These are phyloP conservation scores for Rhagoletis zephyria DNA, from an alignment of 1,140 invertebrate species.

Conservation along the genomic window DNA sequence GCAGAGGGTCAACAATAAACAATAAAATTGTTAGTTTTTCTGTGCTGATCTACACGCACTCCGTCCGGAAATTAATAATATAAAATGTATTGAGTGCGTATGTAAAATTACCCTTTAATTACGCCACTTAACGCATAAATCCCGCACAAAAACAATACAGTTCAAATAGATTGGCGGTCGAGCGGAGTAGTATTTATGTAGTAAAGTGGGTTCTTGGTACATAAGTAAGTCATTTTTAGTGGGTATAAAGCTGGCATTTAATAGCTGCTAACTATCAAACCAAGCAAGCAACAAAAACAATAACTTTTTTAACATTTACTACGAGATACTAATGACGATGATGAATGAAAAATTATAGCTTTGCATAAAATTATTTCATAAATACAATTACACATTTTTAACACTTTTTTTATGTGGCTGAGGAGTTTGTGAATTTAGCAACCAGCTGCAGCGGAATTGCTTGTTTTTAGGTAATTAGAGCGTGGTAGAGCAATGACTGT, in stretches of 20 bases:
- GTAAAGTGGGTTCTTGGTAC: slow-evolving; percentile 8
- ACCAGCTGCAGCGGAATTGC: not conserved
- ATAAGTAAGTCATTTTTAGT: slow-evolving; percentile 24
- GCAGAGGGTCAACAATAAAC: not conserved
- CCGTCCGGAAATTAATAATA: slow-evolving; percentile 22
- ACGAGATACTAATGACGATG: not conserved
- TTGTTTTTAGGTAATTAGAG: slow-evolving; percentile 32
- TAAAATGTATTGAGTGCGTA: not conserved
- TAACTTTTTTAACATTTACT: not conserved
- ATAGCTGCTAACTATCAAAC: not conserved
- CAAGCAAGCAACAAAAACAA: not conserved
- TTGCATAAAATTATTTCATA: slow-evolving; percentile 29
- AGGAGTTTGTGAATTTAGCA: not conserved
- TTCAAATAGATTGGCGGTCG: not conserved
- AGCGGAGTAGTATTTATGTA: not conserved
- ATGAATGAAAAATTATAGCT: not conserved
- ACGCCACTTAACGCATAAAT: slow-evolving; percentile 40
- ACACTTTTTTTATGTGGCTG: not conserved
- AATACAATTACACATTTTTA: slow-evolving; percentile 28
- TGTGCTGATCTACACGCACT: not conserved
- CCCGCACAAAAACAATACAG: slow-evolving; percentile 19
- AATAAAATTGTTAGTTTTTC: no score
- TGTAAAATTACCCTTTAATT: slow-evolving; percentile 32
- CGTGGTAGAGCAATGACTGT: not conserved
- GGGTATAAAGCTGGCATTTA: not conserved